phyloP scores from a whole-genome alignment of 2,797 vertebrate species.

The Triplophysa yarkandensis region DNA sequence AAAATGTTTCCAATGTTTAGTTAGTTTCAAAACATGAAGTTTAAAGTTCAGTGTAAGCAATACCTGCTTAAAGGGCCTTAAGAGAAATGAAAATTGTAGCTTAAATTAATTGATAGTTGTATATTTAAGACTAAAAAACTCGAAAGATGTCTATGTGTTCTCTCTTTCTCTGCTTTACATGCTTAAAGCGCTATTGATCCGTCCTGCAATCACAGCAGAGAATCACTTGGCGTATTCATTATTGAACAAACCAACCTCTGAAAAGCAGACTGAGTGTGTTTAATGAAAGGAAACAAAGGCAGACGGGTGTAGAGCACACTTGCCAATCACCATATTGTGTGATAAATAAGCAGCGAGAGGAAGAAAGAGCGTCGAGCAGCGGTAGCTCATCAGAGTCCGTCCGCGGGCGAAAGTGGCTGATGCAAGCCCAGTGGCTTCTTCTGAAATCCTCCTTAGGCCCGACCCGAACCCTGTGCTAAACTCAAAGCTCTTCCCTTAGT shows the following conservation, averaged over 20 bases:
- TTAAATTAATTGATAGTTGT: not conserved
- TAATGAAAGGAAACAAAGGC: slow-evolving; percentile 53
- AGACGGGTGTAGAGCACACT: slow-evolving; percentile 34
- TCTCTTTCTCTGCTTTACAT: slow-evolving; percentile 34
- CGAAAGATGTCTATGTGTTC: slow-evolving; percentile 32
- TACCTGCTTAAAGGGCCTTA: not conserved
- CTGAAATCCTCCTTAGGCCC: slow-evolving; percentile 54
- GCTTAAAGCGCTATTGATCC: slow-evolving; percentile 52
- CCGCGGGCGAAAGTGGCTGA: slow-evolving; percentile 45
- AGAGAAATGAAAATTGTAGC: not conserved
- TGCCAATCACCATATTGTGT: slow-evolving; percentile 49
- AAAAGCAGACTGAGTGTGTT: slow-evolving; percentile 43
- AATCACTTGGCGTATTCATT: slow-evolving; percentile 55
- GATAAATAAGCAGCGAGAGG: slow-evolving; percentile 47
- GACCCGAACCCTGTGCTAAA: slow-evolving; percentile 42
- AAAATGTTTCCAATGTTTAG: not conserved
- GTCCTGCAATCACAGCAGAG: slow-evolving; percentile 44
- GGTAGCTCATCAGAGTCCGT: slow-evolving; percentile 40
- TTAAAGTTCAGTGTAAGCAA: not conserved
- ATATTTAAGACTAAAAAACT: slow-evolving; percentile 7
- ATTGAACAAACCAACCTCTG: slow-evolving; percentile 43
- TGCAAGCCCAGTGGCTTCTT: slow-evolving; percentile 53
- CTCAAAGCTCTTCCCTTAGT: slow-evolving; percentile 21
- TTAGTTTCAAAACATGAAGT: not conserved
- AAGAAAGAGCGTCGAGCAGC: slow-evolving; percentile 30